Evolutionary conservation across 1,140 invertebrate genomes (phyloP), one percentile per base, ranked within the genome.

Genomic region (Philopotamus ludificatus): DNA sequence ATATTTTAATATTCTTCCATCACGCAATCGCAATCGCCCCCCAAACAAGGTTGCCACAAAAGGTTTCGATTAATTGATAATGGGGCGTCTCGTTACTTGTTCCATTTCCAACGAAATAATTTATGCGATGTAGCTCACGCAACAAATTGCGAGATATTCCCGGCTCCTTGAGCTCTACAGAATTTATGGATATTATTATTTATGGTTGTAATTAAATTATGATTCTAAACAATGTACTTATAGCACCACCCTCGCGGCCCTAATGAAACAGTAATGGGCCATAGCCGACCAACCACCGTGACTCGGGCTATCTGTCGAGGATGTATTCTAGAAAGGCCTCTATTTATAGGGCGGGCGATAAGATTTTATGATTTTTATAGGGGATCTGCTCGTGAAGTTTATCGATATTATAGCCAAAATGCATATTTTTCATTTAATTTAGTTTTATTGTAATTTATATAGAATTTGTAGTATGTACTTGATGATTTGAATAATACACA

Each of bases 41-140:
- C 21, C 10, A 15, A 21, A 15, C 47, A 15, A 18, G 10, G 15
- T 15, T 49, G 16, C 21, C 47, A 49, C 12, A 20, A 49, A 44
- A 21, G 15, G 47, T 49, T 49, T 49, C 51, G 20, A 55, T 55
- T 55, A 55, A 55, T 55, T 55, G 51, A 55, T 55, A 55, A 55
- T 28, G 51, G 20, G 41, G 47, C 21, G 47, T 15, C 47, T 21
- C 21, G 28, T 2, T 49, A 49, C 47, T 49, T 49, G 10, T 49
- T 49, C 26, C 22, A n/a, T 28, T 16, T 28, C 23, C n/a, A 55
- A 16, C 20, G 25, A 53, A 57, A 57, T 57, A 57, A 57, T 57
- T 57, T 57, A 57, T 42, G 54, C 42, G 42, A 57, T 41, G 54
- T 57, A 42, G 16, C 21, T 57, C 54, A 42, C 54, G 34, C 54